phyloP scores from a whole-genome alignment of 2,888 invertebrate genomes.

The Melanostoma mellinum region DNA sequence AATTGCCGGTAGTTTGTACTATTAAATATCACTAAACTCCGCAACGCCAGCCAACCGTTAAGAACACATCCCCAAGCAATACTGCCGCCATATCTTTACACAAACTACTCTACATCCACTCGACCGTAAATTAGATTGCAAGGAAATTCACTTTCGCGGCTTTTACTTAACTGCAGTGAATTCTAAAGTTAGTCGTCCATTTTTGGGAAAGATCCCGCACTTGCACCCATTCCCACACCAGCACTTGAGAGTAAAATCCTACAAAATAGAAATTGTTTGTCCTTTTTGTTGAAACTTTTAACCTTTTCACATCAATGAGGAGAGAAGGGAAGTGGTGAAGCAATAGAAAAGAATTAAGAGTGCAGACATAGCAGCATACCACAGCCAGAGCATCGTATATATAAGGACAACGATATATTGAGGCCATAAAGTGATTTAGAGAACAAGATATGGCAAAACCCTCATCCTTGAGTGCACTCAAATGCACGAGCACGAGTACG shows the following conservation, averaged over 20 bases:
- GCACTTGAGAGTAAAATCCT: slow-evolving; percentile 31
- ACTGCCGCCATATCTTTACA: slow-evolving; percentile 1
- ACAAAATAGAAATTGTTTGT: slow-evolving; percentile 34
- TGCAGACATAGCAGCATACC: slow-evolving; percentile 29
- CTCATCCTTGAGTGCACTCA: slow-evolving; percentile 43
- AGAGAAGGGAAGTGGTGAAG: background rate
- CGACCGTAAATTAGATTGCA: slow-evolving; percentile 59
- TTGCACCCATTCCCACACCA: background rate
- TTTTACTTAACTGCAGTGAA: slow-evolving; percentile 42
- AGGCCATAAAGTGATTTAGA: slow-evolving; percentile 48
- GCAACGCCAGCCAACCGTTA: slow-evolving; percentile 16
- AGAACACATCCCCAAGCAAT: background rate
- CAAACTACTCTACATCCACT: slow-evolving; percentile 31
- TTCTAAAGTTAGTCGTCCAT: slow-evolving; percentile 49
- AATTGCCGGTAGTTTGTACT: slow-evolving; percentile 9
- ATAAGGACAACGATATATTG: slow-evolving; percentile 35
- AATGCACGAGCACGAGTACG: slow-evolving; percentile 30
- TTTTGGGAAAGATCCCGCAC: background rate
- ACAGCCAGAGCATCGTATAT: background rate
- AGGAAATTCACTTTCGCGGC: slow-evolving; percentile 44
- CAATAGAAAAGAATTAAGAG: slow-evolving; percentile 15
- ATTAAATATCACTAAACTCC: slow-evolving; percentile 17
- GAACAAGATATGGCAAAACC: slow-evolving; percentile 21
- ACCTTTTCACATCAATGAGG: slow-evolving; percentile 19
- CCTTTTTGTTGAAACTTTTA: slow-evolving; percentile 41